These are phyloP conservation scores for Latrodectus hesperus DNA, from an alignment of 2,888 invertebrate genomes.

Conservation along the genomic window DNA sequence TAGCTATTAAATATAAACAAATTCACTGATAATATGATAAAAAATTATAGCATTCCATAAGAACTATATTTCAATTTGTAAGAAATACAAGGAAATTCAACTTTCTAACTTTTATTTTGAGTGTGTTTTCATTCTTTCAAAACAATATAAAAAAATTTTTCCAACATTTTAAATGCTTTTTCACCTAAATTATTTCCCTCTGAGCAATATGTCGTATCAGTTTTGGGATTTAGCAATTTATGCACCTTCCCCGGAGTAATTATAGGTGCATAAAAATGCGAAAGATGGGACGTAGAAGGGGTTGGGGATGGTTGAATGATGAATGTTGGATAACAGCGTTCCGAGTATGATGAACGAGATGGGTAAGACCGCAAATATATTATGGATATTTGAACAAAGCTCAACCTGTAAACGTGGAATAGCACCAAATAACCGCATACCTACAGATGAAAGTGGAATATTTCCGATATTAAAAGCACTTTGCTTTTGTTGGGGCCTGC, in stretches of 20 bases:
- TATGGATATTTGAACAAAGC: conserved; percentile 67
- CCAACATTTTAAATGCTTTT: no score
- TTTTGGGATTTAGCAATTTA: conserved; percentile 32
- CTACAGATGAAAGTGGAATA: conserved; percentile 48
- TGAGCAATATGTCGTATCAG: neutral
- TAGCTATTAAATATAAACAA: no score
- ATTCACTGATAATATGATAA: no score
- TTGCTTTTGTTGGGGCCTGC: conserved; percentile 13
- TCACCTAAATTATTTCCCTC: no score
- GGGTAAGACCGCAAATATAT: conserved; percentile 67
- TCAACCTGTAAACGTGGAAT: conserved; percentile 61
- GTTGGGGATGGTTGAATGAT: conserved; percentile 57
- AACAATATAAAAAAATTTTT: no score
- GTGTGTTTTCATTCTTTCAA: no score
- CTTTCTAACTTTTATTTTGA: no score
- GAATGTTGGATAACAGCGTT: conserved; percentile 66
- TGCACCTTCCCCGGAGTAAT: conserved; percentile 50
- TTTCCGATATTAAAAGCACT: conserved; percentile 59
- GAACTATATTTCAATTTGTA: no score
- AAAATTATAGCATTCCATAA: no score
- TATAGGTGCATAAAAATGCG: conserved; percentile 68
- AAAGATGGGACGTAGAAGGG: conserved; percentile 42
- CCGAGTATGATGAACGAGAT: conserved; percentile 64
- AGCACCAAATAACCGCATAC: conserved; percentile 48
- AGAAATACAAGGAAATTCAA: no score